A percentile compares a stretch with the other conserved stretches of the same genome.
Evolutionary conservation across 1,140 invertebrate species (phyloP).

Genomic region (Zaprionus tsacasi): DNA sequence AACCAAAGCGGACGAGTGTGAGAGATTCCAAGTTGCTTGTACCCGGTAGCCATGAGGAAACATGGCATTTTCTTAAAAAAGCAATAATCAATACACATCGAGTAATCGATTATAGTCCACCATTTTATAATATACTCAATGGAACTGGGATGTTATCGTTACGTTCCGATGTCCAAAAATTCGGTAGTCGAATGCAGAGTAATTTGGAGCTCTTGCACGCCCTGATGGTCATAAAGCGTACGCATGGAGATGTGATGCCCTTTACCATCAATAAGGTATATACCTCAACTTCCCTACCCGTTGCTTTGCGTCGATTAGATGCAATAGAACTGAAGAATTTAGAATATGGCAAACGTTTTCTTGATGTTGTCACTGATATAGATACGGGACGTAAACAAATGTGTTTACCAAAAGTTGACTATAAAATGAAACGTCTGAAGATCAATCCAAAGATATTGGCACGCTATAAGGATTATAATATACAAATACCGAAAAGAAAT

Average conservation of each 20-base stretch:
- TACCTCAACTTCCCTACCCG: neutral
- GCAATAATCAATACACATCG: neutral
- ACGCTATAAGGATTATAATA: constrained; percentile 55
- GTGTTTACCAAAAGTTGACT: neutral
- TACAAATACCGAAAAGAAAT: constrained; percentile 43
- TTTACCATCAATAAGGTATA: constrained; percentile 19
- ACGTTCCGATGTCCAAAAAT: neutral
- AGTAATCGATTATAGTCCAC: neutral
- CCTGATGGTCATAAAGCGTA: constrained; percentile 1
- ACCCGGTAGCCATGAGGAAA: neutral
- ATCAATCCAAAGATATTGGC: constrained; percentile 17
- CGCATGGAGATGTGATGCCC: constrained; percentile 1
- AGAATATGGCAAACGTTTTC: constrained; percentile 46
- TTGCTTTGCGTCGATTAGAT: neutral
- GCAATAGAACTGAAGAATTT: constrained; percentile 9
- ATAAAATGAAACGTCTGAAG: neutral
- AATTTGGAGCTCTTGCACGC: constrained; percentile 14
- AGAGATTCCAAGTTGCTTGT: neutral
- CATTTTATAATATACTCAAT: neutral
- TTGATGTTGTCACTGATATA: constrained; percentile 51
- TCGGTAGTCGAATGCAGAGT: neutral
- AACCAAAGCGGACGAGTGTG: neutral
- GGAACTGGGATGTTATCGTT: neutral
- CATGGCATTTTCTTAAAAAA: neutral
- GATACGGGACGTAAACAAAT: constrained; percentile 44